Evolutionary conservation across 2,797 vertebrate genomes (phyloP), one percentile per base, ranked within the genome.

Genomic region (Hydrolagus colliei): DNA sequence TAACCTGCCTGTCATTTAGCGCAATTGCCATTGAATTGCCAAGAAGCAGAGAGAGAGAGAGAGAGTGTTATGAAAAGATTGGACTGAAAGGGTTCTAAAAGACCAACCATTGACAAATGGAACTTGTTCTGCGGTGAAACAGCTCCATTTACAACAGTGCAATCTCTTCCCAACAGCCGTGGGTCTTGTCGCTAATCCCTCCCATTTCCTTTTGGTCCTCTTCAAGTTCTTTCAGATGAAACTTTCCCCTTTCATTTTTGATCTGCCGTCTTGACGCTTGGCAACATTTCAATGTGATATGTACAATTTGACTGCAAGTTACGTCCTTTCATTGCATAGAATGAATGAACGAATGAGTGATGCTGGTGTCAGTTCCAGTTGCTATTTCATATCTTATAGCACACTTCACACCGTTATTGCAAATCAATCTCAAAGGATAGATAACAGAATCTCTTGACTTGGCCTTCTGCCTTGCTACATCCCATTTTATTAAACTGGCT

Each of bases 401-500:
- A 84, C 65, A 71, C n/a, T 35, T 9, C 18, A 71, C 27, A 84
- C 71, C 68, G 65, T 67, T 71, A 84, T 52, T 84, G 16, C 79
- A 18, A 84, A 84, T 84, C 79, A 84, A 84, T 71, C 79, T 84
- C 18, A 52, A 18, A 16, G 65, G 32, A 4, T 52, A 52, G 65
- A n/a, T 22, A 84, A 9, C 79, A 84, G n/a, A 20, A 67, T 68
- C 22, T 82, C 79, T 67, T 84, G 18, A 84, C 32, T 35, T 52
- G 71, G 65, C 65, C 71, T 52, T 71, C 79, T 84, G 67, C 65
- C 32, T 84, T 27, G 16, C 20, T 71, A 8, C 65, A 84, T 41
- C 65, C 52, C 16, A 71, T 84, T 16, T 84, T 68, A 84, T 84
- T 18, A 84, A 84, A 84, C 71, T 41, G 79, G 65, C 65, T 7